These are phyloP conservation scores for Heterochromis multidens DNA, from an alignment of 2,113 vertebrate genomes.

Conservation along the genomic window DNA sequence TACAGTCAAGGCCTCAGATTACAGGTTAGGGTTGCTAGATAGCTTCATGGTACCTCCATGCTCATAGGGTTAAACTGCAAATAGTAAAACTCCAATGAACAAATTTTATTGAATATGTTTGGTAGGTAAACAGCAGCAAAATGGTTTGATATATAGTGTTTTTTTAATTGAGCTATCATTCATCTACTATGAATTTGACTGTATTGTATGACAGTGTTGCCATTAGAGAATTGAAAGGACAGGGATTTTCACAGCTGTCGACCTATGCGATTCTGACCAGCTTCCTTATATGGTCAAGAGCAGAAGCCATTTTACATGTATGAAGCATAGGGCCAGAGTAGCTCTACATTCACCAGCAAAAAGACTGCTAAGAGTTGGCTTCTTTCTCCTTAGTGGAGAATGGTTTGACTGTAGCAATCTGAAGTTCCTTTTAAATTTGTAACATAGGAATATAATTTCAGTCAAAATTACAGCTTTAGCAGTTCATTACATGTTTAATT, in stretches of 20 bases:
- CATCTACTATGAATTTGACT: constrained; percentile 73
- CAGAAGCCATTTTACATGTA: constrained; percentile 54
- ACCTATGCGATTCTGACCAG: constrained; percentile 88
- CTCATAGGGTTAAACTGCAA: constrained; percentile 80
- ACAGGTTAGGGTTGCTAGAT: neutral
- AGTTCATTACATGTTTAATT: constrained; percentile 15
- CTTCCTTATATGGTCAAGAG: constrained; percentile 78
- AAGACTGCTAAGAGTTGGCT: constrained; percentile 32
- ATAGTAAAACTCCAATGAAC: constrained; percentile 82
- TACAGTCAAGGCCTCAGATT: neutral
- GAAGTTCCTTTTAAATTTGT: constrained; percentile 48
- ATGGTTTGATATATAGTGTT: constrained; percentile 78
- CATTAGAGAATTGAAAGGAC: constrained; percentile 63
- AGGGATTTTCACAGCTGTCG: constrained; percentile 77
- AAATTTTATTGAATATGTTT: constrained; percentile 79
- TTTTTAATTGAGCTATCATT: constrained; percentile 60
- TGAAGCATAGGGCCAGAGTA: constrained; percentile 37
- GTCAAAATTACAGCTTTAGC: constrained; percentile 14
- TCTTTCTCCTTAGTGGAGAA: constrained; percentile 39
- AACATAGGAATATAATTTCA: constrained; percentile 45
- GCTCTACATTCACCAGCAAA: constrained; percentile 75
- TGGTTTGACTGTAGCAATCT: constrained; percentile 41
- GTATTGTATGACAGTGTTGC: constrained; percentile 75
- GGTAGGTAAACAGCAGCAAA: constrained; percentile 89
- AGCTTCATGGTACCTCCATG: neutral